Evolutionary conservation across 2,888 invertebrate genomes (phyloP).

Genomic region (Chymomyza amoena): DNA sequence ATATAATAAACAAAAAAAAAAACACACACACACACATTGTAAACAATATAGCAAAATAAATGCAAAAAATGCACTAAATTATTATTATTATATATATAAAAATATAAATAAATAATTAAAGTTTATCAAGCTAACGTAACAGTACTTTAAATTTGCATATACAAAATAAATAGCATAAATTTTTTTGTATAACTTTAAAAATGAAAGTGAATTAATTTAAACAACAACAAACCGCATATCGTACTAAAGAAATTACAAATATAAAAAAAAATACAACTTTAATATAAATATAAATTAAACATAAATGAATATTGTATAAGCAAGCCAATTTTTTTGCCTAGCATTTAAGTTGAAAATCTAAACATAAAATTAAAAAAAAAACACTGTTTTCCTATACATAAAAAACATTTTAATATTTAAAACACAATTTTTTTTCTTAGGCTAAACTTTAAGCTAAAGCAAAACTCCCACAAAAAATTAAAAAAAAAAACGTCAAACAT

Average conservation of each 20-base stretch:
- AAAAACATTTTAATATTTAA: constrained; percentile 30
- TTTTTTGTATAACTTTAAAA: constrained; percentile 35
- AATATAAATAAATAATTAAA: constrained; percentile 33
- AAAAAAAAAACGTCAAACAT: constrained; percentile 31
- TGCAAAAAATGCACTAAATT: constrained; percentile 67
- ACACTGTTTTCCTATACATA: constrained; percentile 60
- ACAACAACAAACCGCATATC: constrained; percentile 58
- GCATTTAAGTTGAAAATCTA: constrained; percentile 53
- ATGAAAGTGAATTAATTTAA: constrained; percentile 13
- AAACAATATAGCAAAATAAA: constrained; percentile 55
- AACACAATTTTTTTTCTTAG: constrained; percentile 55
- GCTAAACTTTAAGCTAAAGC: constrained; percentile 36
- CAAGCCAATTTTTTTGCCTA: constrained; percentile 65
- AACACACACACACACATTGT: constrained; percentile 39
- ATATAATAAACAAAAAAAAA: constrained; percentile 1
- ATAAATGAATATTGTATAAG: constrained; percentile 40
- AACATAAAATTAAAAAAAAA: constrained; percentile 29
- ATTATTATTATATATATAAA: constrained; percentile 51
- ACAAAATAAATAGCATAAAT: constrained; percentile 43
- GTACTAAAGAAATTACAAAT: constrained; percentile 57
- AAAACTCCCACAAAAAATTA: constrained; percentile 33
- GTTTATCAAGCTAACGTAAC: constrained; percentile 53
- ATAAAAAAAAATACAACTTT: constrained; percentile 24
- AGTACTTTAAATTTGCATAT: constrained; percentile 60
- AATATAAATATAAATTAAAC: constrained; percentile 24